Evolutionary conservation across 2,797 vertebrate species (phyloP).

Genomic region (Notoglanidium macrostoma): DNA sequence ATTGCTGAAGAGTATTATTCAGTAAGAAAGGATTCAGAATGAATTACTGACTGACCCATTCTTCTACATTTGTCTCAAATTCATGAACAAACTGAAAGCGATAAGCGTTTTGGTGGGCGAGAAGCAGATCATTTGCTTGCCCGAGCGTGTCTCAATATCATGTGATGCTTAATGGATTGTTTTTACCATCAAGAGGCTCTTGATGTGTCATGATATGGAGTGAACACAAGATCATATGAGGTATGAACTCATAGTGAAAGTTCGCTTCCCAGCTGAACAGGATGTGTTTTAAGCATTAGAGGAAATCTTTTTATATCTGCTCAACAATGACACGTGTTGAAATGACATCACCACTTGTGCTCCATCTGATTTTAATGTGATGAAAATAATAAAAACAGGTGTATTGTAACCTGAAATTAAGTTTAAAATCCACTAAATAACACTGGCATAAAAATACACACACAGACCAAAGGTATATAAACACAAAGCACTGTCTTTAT

Average conservation of each 20-base stretch:
- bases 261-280: constrained; percentile 10
- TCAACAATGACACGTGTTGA: background rate
- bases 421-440: background rate
- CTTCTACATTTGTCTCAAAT: background rate
- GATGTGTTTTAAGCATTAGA: constrained; percentile 3
- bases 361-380: background rate
- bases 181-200: background rate
- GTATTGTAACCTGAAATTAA: background rate
- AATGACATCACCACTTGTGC: background rate
- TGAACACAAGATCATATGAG: background rate
- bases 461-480: constrained; percentile 60
- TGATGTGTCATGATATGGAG: too few relatives aligned
- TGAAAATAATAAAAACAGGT: background rate
- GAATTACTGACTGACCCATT: too few relatives aligned
- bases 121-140: background rate
- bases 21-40: background rate
- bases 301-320: constrained; percentile 8
- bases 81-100: background rate
- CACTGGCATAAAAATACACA: constrained; percentile 28
- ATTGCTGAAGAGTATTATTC: background rate
- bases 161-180: background rate
- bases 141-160: background rate
- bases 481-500: constrained; percentile 76
- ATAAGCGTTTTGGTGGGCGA: background rate
- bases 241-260: background rate